Evolutionary conservation across 2,888 invertebrate genomes (phyloP).

Genomic region (Cordylochernes scorpioides): DNA sequence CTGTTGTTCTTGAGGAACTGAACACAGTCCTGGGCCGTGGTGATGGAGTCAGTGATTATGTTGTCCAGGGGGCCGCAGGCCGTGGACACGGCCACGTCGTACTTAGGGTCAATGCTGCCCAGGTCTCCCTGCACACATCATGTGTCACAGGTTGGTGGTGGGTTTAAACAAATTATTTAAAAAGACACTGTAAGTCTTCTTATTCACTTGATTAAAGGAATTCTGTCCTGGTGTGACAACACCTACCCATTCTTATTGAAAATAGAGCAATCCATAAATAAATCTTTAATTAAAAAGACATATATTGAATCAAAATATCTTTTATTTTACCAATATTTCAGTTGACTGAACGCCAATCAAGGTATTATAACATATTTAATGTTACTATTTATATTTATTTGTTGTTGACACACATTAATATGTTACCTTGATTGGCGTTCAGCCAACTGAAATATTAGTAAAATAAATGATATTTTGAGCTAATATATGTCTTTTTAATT

Average conservation of each 20-base stretch:
- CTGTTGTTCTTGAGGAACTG: constrained; percentile 45
- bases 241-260: too few species aligned
- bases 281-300: not conserved
- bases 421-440: too few species aligned
- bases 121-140: constrained; percentile 47
- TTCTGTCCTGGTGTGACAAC: too few species aligned
- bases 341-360: too few species aligned
- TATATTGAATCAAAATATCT: not conserved
- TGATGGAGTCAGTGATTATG: constrained; percentile 64
- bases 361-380: too few species aligned
- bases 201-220: not conserved
- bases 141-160: not conserved
- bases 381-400: too few species aligned
- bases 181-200: not conserved
- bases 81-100: constrained; percentile 84
- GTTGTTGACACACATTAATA: too few species aligned
- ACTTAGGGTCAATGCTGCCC: constrained; percentile 60
- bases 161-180: not conserved
- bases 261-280: too few species aligned
- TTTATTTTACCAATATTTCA: too few species aligned
- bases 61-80: constrained; percentile 68
- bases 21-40: constrained; percentile 58
- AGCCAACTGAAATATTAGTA: too few species aligned
- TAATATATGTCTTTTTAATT: too few species aligned
- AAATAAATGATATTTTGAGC: too few species aligned